Evolutionary conservation across 2,888 invertebrate species (phyloP), one percentile per base, ranked within the genome.

Genomic region (Archips xylosteana): DNA sequence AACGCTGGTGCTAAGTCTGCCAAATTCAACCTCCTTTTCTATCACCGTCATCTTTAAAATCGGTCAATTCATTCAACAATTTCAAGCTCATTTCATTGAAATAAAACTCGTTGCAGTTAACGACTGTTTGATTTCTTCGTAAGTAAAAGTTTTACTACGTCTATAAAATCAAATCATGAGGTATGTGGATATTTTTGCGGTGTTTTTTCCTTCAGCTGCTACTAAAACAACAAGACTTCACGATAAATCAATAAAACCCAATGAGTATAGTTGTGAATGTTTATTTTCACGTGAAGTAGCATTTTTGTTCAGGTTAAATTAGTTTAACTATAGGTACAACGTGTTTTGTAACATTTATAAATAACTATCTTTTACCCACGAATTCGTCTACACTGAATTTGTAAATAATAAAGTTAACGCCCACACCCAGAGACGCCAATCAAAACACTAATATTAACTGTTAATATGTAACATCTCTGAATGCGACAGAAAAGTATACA

Each of bases 121-220:
- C 70, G 70, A 65, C 69, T 51, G 51, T 70, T 70, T 74, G 65
- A 74, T 74, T 68, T 69, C 51, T 51, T 60, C 13, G 23, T 23
- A 34, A 42, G 49, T 49, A 60, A 64, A 23, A 60, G 74, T 74
- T 74, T 74, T 70, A 74, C 36, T 61, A 32, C 51, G 34, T 49
- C 70, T 15, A 74, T 74, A 74, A 74, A 74, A 70, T 69, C 42
- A 51, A 68, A 73, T 51, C 42, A 64, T 51, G 42, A 61, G 51
- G 70, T 65, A 64, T 69, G 60, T 23, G 64, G 42, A 65, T 65
- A 34, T 49, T 23, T 36, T 73, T 65, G 69, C 59, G 65, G 69
- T 61, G 65, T 65, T 65, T 70, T 54, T 74, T 74, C 70, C 74
- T 70, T 42, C 36, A 61, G 59, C 51, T 65, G 61, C 32, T 23